Evolutionary conservation across 1,140 invertebrate species (phyloP), one percentile per base, ranked within the genome.

Genomic region (Calliphora vicina): DNA sequence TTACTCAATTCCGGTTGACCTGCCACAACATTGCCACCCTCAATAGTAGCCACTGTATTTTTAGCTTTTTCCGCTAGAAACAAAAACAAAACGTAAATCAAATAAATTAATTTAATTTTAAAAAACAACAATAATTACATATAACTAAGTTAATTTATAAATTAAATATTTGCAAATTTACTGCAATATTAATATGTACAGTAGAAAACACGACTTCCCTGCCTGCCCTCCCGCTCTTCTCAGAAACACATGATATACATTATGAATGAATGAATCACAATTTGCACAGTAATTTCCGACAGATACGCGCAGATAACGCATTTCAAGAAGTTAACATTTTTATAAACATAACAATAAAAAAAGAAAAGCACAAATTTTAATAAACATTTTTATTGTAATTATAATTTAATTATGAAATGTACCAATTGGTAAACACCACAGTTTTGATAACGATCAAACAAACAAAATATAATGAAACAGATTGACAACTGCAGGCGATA

Each of bases 41-140:
- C 83, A 8, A 84, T 80, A 2, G 81, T 84, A 2, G 83, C 35
- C 4, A 84, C 35, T 20, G 81, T 80, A 1, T 72, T 25, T n/a
- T 84, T 84, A 17, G 50, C 23, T 35, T 82, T 82, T 45, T 82
- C 81, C 0, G 23, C 83, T 84, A 29, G 9, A 82, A 84, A n/a
- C 20, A 23, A 42, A 17, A 82, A 82, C n/a, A 23, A 80, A 78
- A 67, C 72, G 5, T 2, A 17, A 17, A 71, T 8, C 35, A 23
- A 0, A 13, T 67, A 35, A 81, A 67, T 81, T n/a, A 26, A 67
- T 81, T 26, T 61, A n/a, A 81, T 27, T 74, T 25, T n/a, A 25
- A 35, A 81, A 29, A 45, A 45, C 43, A 45, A 45, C 29, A 29
- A 45, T 6, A 50, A 25, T 25, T 50, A 25, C 2, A 42, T 17